phyloP scores from a whole-genome alignment of 2,888 invertebrate species.

The Andrena minutula region DNA sequence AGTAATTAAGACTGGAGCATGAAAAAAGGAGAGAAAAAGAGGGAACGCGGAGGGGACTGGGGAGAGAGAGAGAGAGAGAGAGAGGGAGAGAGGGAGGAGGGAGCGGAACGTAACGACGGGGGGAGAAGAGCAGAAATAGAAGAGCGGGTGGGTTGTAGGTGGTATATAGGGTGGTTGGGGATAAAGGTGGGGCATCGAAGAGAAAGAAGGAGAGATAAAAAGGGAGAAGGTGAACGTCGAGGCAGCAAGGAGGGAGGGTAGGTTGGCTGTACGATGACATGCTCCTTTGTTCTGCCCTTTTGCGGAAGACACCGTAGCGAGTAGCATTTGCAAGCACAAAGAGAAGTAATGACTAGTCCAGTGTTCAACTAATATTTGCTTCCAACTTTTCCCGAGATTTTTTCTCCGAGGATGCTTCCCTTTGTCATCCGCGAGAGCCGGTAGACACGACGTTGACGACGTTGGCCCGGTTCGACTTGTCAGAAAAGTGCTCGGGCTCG shows the following conservation, averaged over 20 bases:
- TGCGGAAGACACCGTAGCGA: constrained; percentile 76
- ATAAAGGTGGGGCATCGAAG: constrained; percentile 53
- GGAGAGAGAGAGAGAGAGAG: not conserved
- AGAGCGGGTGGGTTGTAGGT: constrained; percentile 54
- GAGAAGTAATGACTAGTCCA: constrained; percentile 83
- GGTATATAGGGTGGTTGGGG: constrained; percentile 46
- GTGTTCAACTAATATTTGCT: constrained; percentile 84
- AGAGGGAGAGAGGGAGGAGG: not conserved
- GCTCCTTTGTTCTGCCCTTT: constrained; percentile 80
- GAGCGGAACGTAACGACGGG: not conserved
- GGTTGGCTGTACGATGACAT: constrained; percentile 75
- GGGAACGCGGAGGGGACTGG: constrained; percentile 24
- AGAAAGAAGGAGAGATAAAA: constrained; percentile 38
- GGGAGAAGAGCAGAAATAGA: constrained; percentile 49
- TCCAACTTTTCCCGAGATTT: constrained; percentile 77
- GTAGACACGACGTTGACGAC: constrained; percentile 67
- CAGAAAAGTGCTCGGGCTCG: constrained; percentile 56
- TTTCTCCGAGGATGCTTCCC: constrained; percentile 67
- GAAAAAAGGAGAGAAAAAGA: constrained; percentile 45
- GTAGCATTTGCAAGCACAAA: constrained; percentile 77
- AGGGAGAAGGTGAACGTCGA: constrained; percentile 55
- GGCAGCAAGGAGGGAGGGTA: constrained; percentile 44
- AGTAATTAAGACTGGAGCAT: constrained; percentile 76
- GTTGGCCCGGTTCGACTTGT: constrained; percentile 64
- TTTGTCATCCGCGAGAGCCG: constrained; percentile 69